Evolutionary conservation across 1,140 invertebrate species (phyloP), one percentile per base, ranked within the genome.

Genomic region (Zophobas atratus): DNA sequence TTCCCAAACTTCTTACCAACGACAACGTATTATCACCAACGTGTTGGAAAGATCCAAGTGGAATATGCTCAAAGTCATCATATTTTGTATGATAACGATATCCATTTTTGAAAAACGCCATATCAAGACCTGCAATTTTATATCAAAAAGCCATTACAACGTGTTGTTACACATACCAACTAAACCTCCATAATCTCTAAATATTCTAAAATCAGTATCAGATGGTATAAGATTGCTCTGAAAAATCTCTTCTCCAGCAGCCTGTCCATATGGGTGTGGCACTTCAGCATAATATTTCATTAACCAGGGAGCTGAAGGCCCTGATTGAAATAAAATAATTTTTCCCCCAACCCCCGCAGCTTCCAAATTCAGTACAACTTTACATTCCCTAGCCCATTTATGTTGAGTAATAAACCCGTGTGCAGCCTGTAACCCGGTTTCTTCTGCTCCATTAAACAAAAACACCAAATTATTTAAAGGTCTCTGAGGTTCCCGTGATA

Each of bases 391-490:
- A 1, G 82, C 82, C 82, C 82, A 84, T 48, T 87, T 88, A 85
- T 97, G 95, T 67, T 92, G 86, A 0, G 92, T 92, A 36, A 97
- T 92, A 82, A 95, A 96, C 1, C 91, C 94, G 87, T 96, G 94
- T 38, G 93, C 90, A 0, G 89, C 94, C 89, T 90, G 88, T 51
- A 94, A 82, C 6, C 88, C 86, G 81, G 90, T 92, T 85, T 95
- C 94, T 85, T 94, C 93, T 8, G 93, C 94, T 33, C 94, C 94
- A 84, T 96, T 96, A 82, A 95, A 96, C 0, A 95, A 86, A 83
- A 96, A 95, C 43, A 96, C 88, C 1, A 96, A 86, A 67, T 89
- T 89, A 76, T 90, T 86, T 79, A 87, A 86, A 81, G 90, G 88
- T 3, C 89, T 87, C 3, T 81, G 80, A 1, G 84, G 79, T 6